Evolutionary conservation across 2,888 invertebrate genomes (phyloP).

Genomic region (Acrocyrtus sp.): DNA sequence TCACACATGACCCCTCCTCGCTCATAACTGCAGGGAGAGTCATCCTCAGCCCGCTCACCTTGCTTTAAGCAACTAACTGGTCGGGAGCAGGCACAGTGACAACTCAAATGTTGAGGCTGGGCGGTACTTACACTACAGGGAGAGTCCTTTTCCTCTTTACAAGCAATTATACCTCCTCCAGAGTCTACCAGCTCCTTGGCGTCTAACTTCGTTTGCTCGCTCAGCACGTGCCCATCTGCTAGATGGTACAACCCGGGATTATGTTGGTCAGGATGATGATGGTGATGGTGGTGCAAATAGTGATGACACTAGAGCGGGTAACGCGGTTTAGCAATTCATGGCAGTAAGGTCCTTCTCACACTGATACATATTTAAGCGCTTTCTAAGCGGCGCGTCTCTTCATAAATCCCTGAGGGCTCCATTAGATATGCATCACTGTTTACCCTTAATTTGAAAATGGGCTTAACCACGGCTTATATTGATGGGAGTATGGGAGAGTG

Average conservation of each 20-base stretch:
- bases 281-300: slow-evolving; percentile 47
- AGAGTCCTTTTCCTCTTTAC: slow-evolving; percentile 35
- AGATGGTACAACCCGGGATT: slow-evolving; percentile 28
- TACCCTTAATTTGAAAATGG: no score
- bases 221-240: slow-evolving; percentile 32
- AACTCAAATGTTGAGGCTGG: slow-evolving; percentile 41
- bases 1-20: slow-evolving; percentile 59
- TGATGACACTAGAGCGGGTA: slow-evolving; percentile 48
- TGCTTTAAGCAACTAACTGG: slow-evolving; percentile 45
- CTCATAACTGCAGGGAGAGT: slow-evolving; percentile 44
- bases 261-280: slow-evolving; percentile 6
- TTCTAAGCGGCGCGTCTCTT: no score
- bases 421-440: no score
- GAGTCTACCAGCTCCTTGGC: slow-evolving; percentile 33
- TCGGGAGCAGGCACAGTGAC: slow-evolving; percentile 62
- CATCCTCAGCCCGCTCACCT: slow-evolving; percentile 27
- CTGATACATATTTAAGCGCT: neutral
- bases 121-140: slow-evolving; percentile 2
- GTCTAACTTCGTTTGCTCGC: slow-evolving; percentile 41
- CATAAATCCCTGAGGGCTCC: no score
- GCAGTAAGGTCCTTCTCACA: slow-evolving; percentile 40
- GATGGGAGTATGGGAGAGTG: neutral
- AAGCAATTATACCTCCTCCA: slow-evolving; percentile 26
- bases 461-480: no score
- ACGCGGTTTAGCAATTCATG: slow-evolving; percentile 33